Evolutionary conservation across 2,888 invertebrate genomes (phyloP).

Genomic region (Rhimphoctona megacephalus): DNA sequence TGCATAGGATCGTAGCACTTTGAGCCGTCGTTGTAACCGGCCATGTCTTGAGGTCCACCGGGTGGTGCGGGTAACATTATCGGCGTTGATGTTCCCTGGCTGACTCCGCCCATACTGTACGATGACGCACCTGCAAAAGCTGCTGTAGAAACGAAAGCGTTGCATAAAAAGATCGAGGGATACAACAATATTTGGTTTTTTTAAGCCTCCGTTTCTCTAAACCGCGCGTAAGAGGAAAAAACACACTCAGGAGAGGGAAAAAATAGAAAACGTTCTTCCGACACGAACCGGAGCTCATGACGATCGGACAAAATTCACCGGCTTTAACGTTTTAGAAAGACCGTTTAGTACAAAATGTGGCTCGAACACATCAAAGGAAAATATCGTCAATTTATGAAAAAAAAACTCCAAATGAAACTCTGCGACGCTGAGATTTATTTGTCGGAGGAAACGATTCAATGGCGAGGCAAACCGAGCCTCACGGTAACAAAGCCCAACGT

Average conservation of each 20-base stretch:
- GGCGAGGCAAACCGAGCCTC: conserved; percentile 61
- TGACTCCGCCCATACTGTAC: conserved; percentile 93
- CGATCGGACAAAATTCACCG: background rate
- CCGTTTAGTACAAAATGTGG: background rate
- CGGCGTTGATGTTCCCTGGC: conserved; percentile 95
- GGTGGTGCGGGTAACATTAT: conserved; percentile 98
- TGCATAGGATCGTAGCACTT: conserved; percentile 97
- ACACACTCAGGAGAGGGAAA: background rate
- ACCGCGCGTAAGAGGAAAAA: background rate
- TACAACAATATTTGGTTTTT: conserved; percentile 66
- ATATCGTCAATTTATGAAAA: conserved; percentile 62
- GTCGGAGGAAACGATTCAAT: conserved; percentile 73
- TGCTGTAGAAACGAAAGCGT: conserved; percentile 85
- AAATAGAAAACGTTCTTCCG: background rate
- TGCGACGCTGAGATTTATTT: conserved; percentile 76
- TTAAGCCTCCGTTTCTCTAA: conserved; percentile 2
- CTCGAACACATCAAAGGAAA: conserved; percentile 45
- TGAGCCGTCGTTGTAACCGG: conserved; percentile 96
- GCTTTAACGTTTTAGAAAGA: background rate
- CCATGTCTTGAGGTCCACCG: conserved; percentile 91
- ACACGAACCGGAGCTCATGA: background rate
- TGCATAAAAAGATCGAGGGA: conserved; percentile 84
- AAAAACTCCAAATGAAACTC: conserved; percentile 27
- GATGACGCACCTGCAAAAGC: conserved; percentile 91
- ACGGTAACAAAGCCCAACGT: conserved; percentile 51